Conservation (phyloP, 2,888 invertebrate species). For the Sacculina carcini region DNA sequence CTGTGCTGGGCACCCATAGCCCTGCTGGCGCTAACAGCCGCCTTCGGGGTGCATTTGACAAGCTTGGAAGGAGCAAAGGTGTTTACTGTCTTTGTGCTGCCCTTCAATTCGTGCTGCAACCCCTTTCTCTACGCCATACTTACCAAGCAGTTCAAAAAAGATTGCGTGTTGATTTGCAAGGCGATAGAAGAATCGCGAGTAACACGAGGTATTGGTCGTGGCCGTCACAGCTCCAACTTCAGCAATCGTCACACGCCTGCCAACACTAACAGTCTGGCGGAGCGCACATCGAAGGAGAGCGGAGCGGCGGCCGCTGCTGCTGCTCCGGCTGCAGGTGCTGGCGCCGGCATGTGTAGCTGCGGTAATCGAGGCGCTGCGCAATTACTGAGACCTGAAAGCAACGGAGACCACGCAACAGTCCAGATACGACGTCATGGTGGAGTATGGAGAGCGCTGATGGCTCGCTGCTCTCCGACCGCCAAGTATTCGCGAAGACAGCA, state of each 20-base stretch:
- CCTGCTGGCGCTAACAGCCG: slow-evolving; percentile 76
- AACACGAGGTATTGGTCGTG: slow-evolving; percentile 57
- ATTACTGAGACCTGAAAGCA: slow-evolving; percentile 7
- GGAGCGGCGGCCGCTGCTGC: neutral
- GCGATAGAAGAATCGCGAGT: slow-evolving; percentile 83
- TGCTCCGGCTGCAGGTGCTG: slow-evolving; percentile 17
- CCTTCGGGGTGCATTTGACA: slow-evolving; percentile 67
- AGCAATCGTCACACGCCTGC: slow-evolving; percentile 64
- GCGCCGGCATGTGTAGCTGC: slow-evolving; percentile 31
- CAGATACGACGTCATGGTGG: slow-evolving; percentile 12
- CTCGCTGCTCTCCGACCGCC: neutral
- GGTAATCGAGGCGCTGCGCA: slow-evolving; percentile 24
- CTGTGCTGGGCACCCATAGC: slow-evolving; percentile 96
- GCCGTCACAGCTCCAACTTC: slow-evolving; percentile 60
- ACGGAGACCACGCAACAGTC: slow-evolving; percentile 16
- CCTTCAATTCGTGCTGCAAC: slow-evolving; percentile 88
- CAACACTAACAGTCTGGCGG: slow-evolving; percentile 55
- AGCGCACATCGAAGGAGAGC: slow-evolving; percentile 41
- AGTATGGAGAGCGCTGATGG: neutral
- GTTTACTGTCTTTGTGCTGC: slow-evolving; percentile 69
- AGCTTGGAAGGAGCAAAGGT: slow-evolving; percentile 78
- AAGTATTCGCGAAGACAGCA: no score
- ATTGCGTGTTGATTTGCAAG: slow-evolving; percentile 82
- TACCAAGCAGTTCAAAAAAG: slow-evolving; percentile 91
- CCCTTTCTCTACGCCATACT: slow-evolving; percentile 92